Evolutionary conservation across 2,797 vertebrate genomes (phyloP), one percentile per base, ranked within the genome.

Genomic region (Pantherophis alleghaniensis): DNA sequence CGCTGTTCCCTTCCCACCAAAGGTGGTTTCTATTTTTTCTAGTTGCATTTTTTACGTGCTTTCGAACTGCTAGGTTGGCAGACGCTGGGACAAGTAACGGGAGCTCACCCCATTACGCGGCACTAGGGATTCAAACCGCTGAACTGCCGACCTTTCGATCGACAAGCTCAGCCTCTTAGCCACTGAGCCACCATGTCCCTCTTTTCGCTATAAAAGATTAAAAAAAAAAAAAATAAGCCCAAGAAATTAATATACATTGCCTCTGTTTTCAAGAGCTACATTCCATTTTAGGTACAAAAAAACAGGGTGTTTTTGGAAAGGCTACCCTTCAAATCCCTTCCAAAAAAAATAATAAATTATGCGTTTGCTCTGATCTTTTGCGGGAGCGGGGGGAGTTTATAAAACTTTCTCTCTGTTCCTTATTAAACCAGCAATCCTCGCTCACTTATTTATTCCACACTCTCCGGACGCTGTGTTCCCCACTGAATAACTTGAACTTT

Each of bases 361-460:
- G 24, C 1, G 14, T 57, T 87, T 86, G 3, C 1, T 22, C 42
- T 28, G 55, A 14, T n/a, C 63, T 87, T 5, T 28, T 7, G 14
- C 2, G 66, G 16, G 16, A 7, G 1, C 6, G 14, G 20, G 14
- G 5, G 14, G 16, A 37, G 51, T 57, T 51, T 47, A 26, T 24
- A 90, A 37, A 79, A 61, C 42, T 56, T 60, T 79, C 47, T 63
- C 83, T 91, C 88, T 61, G 60, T 60, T 92, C 79, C 57, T 61
- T 47, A 66, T 92, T 90, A 91, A 89, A 92, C 32, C 90, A 88
- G 47, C 24, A 53, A 61, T 51, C 60, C 55, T 79, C 26, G 13
- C 89, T 94, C 91, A 88, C 69, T 91, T 91, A 69, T 91, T 91
- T 91, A 69, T 91, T 91, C 93, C 69, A 26, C 1, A 3, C 26